These are phyloP conservation scores for Athene noctua DNA, from an alignment of 2,113 vertebrate species.

Conservation along the genomic window DNA sequence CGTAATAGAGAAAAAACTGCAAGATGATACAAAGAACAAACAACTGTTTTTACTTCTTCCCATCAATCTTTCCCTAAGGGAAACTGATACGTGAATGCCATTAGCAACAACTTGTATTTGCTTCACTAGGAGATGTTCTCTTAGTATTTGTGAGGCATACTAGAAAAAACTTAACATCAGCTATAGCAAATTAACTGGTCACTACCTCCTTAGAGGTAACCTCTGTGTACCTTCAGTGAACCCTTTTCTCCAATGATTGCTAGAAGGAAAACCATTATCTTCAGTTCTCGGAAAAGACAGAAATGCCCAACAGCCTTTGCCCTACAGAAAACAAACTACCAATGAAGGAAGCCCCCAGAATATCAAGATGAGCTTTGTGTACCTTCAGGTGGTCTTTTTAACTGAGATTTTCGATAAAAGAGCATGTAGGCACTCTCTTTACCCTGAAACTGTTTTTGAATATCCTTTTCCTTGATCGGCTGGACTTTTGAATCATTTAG, in stretches of 20 bases:
- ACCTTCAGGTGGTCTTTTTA: slow-evolving; percentile 88
- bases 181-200: background rate
- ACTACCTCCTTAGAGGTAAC: background rate
- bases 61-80: background rate
- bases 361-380: background rate
- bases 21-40: background rate
- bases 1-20: background rate
- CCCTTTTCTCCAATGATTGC: background rate
- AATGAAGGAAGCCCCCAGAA: background rate
- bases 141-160: background rate
- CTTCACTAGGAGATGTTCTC: background rate
- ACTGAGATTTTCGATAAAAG: slow-evolving; percentile 88
- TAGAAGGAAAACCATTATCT: background rate
- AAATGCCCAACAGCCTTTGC: background rate
- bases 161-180: background rate
- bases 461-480: slow-evolving; percentile 85
- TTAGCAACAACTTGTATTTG: background rate
- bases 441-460: slow-evolving; percentile 94
- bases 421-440: slow-evolving; percentile 99
- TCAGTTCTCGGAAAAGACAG: background rate
- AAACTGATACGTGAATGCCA: background rate
- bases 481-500: slow-evolving; percentile 89
- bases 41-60: background rate
- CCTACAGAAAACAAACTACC: background rate
- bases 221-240: background rate